Base-by-base conservation (phyloP, 2,888 invertebrate species). In the Macrophya annulata region DNA sequence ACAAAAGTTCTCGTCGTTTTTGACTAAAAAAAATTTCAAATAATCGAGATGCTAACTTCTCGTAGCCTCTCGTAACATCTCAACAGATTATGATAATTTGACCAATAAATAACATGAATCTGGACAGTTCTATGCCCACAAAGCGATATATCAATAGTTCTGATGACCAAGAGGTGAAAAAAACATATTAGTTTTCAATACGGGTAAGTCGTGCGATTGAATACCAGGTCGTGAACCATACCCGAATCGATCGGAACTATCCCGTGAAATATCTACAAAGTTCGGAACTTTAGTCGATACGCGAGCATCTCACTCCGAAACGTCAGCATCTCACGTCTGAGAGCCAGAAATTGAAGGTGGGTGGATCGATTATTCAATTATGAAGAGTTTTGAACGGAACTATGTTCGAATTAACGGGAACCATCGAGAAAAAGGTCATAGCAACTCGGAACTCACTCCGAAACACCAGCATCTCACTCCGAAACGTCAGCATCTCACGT, bases 381-480 rank as follows among this genome's bases (percentile, higher is more conserved):
- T 55, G 12, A 55, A 55, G 4, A 55, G 0, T n/a, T 55, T 17
- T 55, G 55, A 55, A 1, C 55, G 55, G 55, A 55, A 55, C 55
- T 55, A 55, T 55, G n/a, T 17, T 55, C 55, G n/a, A 55, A 55
- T 17, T 1, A 17, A 55, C 55, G 1, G n/a, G 55, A 55, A 55
- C 55, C 12, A 55, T 55, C 55, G 55, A 17, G 55, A 55, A 4
- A n/a, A 17, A 55, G 55, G 55, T 55, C 55, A 1, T 1, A 55
- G 4, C 15, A 55, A 55, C 17, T 55, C 55, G 55, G 55, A 55
- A 55, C 55, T 55, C 55, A 55, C n/a, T 68, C 68, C 40, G 31
- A 68, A 68, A 68, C 40, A 31, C 12, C 68, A 68, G 31, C 31
- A 37, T 68, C 68, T 68, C 55, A 55, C 55, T 68, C 68, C 40